Evolutionary conservation across 2,113 vertebrate genomes (phyloP).

Genomic region (Tragelaphus strepsiceros): DNA sequence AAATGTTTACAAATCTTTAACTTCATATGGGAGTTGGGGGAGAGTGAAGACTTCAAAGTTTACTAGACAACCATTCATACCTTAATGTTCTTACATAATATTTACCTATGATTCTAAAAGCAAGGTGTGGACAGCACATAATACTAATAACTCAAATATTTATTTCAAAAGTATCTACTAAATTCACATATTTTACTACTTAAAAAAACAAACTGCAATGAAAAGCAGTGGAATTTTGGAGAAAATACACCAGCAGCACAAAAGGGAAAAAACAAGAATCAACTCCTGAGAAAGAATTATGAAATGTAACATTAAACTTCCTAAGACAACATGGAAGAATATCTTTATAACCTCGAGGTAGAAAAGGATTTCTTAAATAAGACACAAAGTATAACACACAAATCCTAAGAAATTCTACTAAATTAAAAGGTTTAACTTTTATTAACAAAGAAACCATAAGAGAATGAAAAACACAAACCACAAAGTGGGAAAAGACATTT

Average conservation of each 20-base stretch:
- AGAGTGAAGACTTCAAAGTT: not conserved
- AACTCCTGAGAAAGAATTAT: not conserved
- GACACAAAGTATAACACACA: not conserved
- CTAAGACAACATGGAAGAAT: not conserved
- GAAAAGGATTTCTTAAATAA: not conserved
- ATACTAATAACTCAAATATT: not conserved
- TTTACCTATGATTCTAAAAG: not conserved
- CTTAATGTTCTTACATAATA: not conserved
- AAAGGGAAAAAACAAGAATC: not conserved
- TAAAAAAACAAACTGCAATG: not conserved
- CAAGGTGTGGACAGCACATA: not conserved
- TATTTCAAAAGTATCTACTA: not conserved
- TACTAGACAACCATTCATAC: not conserved
- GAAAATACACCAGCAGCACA: not conserved
- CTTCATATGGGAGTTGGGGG: accelerated
- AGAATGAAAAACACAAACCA: not conserved
- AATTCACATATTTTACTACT: not conserved
- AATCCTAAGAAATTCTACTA: not conserved
- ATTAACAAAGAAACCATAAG: not conserved
- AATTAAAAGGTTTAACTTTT: not conserved
- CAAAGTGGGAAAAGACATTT: not conserved
- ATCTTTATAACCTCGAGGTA: not conserved
- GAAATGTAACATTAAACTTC: not conserved
- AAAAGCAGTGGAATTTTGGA: not conserved
- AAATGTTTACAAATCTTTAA: not conserved